These are phyloP conservation scores for Phylloscopus collybita DNA, from an alignment of 2,797 vertebrate species.

Conservation along the genomic window DNA sequence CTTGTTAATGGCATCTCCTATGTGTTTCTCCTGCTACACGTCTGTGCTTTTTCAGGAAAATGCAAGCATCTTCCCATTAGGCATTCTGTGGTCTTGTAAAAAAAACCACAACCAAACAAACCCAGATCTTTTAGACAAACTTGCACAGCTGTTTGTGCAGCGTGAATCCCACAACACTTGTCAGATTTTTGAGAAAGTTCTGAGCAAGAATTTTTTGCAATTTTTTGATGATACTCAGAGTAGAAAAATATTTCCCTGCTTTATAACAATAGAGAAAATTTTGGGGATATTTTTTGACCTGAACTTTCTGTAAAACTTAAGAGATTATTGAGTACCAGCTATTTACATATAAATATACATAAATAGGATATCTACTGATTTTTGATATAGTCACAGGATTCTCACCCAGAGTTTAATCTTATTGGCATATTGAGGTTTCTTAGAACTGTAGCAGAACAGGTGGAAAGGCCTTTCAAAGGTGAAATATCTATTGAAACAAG, in stretches of 20 bases:
- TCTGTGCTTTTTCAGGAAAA: neutral
- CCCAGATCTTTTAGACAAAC: neutral
- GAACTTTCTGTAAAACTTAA: neutral
- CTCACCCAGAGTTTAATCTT: neutral
- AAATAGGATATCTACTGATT: neutral
- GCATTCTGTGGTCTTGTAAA: neutral
- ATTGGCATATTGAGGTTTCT: neutral
- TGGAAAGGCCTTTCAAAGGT: neutral
- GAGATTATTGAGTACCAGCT: neutral
- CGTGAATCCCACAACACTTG: neutral
- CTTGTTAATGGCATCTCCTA: neutral
- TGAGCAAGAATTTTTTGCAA: neutral
- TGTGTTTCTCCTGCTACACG: accelerated
- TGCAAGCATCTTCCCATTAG: neutral
- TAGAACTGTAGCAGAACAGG: neutral
- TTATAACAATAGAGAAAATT: neutral
- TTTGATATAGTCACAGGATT: neutral
- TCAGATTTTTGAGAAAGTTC: neutral
- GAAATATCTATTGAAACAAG: neutral
- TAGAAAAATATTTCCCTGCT: neutral
- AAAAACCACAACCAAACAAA: too few species aligned
- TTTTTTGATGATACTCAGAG: neutral
- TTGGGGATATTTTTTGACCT: neutral
- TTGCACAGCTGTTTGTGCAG: neutral
- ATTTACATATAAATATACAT: neutral